These are phyloP conservation scores for Morone chrysops DNA, from an alignment of 2,113 vertebrate genomes.

Conservation along the genomic window DNA sequence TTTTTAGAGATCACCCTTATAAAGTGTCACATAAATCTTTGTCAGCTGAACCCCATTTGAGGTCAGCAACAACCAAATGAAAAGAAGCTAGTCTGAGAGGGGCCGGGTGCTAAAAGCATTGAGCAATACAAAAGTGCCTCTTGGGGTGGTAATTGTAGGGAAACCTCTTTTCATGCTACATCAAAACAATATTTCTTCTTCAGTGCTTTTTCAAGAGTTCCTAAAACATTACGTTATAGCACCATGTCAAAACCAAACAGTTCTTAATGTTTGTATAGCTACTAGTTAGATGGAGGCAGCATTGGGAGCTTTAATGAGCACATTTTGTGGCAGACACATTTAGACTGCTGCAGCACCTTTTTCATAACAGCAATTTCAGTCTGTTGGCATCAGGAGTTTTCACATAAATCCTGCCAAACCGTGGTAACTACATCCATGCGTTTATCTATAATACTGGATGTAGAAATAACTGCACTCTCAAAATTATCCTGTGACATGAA, in stretches of 20 bases:
- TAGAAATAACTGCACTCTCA: background rate
- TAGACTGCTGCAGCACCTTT: background rate
- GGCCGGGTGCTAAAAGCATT: conserved; percentile 34
- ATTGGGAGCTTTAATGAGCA: background rate
- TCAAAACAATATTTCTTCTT: background rate
- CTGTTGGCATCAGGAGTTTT: conserved; percentile 19
- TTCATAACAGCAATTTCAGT: background rate
- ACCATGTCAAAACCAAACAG: background rate
- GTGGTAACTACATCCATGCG: background rate
- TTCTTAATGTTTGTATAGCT: background rate
- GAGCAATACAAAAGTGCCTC: background rate
- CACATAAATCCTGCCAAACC: background rate
- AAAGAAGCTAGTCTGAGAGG: conserved; percentile 9
- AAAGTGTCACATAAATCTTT: conserved; percentile 32
- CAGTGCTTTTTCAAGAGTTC: background rate
- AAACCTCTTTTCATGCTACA: conserved; percentile 20
- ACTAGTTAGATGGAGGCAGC: background rate
- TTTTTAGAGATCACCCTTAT: conserved; percentile 25
- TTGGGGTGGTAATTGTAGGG: conserved; percentile 20
- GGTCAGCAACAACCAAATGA: conserved; percentile 2
- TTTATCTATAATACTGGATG: background rate
- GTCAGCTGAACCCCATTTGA: conserved; percentile 28
- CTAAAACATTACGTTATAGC: background rate
- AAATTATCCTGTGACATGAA: background rate
- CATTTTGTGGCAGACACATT: background rate